Base-by-base conservation (phyloP, 2,888 invertebrate genomes). In the Aphodius granarius region DNA sequence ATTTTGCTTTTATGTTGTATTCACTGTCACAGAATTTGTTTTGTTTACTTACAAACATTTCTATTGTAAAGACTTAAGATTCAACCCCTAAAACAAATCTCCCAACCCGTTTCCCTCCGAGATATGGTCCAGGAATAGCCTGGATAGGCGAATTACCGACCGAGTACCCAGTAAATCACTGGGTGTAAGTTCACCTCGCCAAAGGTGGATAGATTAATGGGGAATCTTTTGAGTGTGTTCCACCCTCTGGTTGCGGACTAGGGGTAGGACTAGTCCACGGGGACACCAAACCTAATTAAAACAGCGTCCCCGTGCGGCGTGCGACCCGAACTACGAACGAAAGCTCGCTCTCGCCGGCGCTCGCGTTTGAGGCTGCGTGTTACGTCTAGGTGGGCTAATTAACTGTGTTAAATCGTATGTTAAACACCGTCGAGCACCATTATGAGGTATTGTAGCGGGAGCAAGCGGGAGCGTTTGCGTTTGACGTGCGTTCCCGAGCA, bases 261-360 rank as follows among this genome's bases (percentile, higher is more conserved):
- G 21, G 21, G 68, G 68, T 19, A 21, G 21, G 21, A 21, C 20
- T 19, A 20, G 68, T 22, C 68, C 20, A 21, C 68, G 68, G 68
- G 68, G 22, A n/a, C 68, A n/a, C 68, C 21, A 22, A 22, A 68
- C 68, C 68, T 68, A 68, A 68, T 68, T 68, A 68, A 68, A 68
- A 68, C 68, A 20, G 68, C 68, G 20, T 68, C 68, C 21, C 20
- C 20, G 20, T 21, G 68, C 43, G 43, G 43, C 43, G 43, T 13
- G 43, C 43, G 2, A 3, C 43, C 43, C 43, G 43, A 43, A 43
- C 43, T 43, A 43, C 43, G 43, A 3, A 43, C 43, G 43, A 43
- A n/a, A n/a, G 4, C 43, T 6, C 43, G 43, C 43, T 1, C 43
- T 43, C 43, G 13, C 43, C 13, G 13, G 43, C 43, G 68, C 68